Base-by-base conservation (phyloP, 2,888 invertebrate species). In the Eulithis prunata region DNA sequence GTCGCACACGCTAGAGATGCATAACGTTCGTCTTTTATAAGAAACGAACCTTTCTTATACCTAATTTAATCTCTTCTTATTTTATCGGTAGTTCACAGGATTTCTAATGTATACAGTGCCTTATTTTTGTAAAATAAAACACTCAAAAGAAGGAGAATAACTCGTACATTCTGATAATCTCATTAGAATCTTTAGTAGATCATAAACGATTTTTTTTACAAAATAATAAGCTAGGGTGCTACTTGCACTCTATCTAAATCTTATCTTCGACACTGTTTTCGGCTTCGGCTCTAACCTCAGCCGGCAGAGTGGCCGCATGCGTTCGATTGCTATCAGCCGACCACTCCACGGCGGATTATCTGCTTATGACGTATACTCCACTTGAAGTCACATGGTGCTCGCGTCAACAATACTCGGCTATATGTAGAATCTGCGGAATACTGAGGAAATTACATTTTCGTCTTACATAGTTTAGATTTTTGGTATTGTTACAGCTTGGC, bases 281-380 rank as follows among this genome's bases (percentile, higher is more conserved):
- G 28, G 21, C 36, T n/a, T 4, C 61, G 11, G 53, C 11, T 12
- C 21, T 7, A 5, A 13, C 14, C 47, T 13, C 14, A 14, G 14
- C 14, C 2, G 13, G n/a, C n/a, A 6, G n/a, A 45, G 4, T 45
- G 11, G 45, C 45, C n/a, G n/a, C 13, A 8, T 8, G 21, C 3
- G 10, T 21, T 41, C 41, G 69, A 69, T 66, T 58, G 61, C 55
- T 59, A 65, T 70, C 70, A 43, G 43, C 11, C 45, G 32, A 3
- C 41, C 8, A 10, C 21, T 10, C 14, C 11, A 13, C 0, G 28
- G 0, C 47, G 13, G 57, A 13, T 13, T 13, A 10, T 1, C 4
- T 36, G 43, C 13, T 51, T 32, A 32, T 6, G 43, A 52, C 38
- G 57, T 56, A 28, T 51, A 36, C 51, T 51, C 32, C 43, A 51